Conservation (phyloP, 2,888 invertebrate species). For the Agrilus cyanescens region DNA sequence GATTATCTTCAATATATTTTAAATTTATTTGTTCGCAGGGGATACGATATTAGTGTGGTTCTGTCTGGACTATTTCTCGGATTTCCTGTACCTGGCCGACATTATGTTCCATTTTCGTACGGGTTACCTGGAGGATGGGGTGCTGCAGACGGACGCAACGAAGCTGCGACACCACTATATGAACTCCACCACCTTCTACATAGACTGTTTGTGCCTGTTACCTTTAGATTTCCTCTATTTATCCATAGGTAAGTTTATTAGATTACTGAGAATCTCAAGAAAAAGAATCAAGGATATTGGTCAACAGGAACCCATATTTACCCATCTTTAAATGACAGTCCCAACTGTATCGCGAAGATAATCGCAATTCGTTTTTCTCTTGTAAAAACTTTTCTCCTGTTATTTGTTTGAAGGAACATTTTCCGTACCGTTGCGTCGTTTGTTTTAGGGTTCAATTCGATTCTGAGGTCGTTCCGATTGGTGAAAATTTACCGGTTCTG, state of each 20-base stretch:
- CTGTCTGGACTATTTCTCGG: constrained; percentile 91
- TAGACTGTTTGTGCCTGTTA: constrained; percentile 94
- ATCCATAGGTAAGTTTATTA: constrained; percentile 71
- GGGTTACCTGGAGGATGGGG: constrained; percentile 95
- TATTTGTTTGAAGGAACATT: too few species aligned
- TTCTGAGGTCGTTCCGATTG: constrained; percentile 87
- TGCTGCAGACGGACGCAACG: constrained; percentile 87
- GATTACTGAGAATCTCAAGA: too few species aligned
- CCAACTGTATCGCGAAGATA: too few species aligned
- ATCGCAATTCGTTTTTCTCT: too few species aligned
- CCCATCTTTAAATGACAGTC: too few species aligned
- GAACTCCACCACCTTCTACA: constrained; percentile 91
- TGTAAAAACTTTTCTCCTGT: too few species aligned
- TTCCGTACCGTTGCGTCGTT: too few species aligned
- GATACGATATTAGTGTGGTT: constrained; percentile 91
- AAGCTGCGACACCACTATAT: constrained; percentile 94
- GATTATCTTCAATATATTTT: constrained; percentile 5
- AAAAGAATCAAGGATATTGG: too few species aligned
- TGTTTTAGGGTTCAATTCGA: constrained; percentile 63
- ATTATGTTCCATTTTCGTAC: constrained; percentile 96
- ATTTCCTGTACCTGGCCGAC: constrained; percentile 91
- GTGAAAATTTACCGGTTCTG: constrained; percentile 97
- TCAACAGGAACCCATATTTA: too few species aligned
- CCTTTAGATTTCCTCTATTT: constrained; percentile 97
- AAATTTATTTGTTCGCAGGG: constrained; percentile 41